A percentile compares a stretch with the other conserved stretches of the same genome.
Evolutionary conservation across 2,888 invertebrate genomes (phyloP).

Genomic region (Mantis religiosa): DNA sequence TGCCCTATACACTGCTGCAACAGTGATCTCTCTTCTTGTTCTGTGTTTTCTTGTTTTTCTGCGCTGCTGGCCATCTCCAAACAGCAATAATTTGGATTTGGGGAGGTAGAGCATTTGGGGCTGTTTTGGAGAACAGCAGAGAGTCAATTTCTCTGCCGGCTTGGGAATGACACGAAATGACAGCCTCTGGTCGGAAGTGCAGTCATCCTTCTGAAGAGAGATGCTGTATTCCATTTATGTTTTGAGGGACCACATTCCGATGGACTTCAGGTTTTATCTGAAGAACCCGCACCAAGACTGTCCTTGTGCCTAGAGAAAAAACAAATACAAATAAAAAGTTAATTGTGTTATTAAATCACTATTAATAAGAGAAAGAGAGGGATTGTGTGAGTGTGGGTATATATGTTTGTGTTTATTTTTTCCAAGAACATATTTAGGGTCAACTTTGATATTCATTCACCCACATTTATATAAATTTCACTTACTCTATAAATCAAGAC

Average conservation of each 20-base stretch:
- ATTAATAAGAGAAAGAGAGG: background rate
- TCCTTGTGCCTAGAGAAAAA: slow-evolving; percentile 15
- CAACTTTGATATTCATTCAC: too few relatives aligned
- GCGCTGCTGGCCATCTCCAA: background rate
- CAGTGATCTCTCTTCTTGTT: background rate
- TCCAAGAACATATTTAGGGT: too few relatives aligned
- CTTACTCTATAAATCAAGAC: too few relatives aligned
- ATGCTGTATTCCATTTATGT: background rate
- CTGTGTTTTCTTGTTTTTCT: background rate
- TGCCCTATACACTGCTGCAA: background rate
- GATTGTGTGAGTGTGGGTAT: too few relatives aligned
- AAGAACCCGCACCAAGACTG: slow-evolving; percentile 21
- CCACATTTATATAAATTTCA: too few relatives aligned
- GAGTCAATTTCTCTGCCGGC: background rate
- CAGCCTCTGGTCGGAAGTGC: background rate
- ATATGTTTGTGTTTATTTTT: too few relatives aligned
- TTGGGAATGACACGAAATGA: background rate
- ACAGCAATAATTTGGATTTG: background rate
- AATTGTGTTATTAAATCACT: background rate
- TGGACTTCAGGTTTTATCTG: slow-evolving; percentile 17
- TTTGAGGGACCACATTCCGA: background rate
- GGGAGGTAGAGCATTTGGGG: background rate
- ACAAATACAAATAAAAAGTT: background rate
- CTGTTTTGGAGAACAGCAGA: background rate
- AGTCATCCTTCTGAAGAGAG: background rate